Base-by-base conservation (phyloP, 2,797 vertebrate genomes). In the Odontamblyopus rebecca region DNA sequence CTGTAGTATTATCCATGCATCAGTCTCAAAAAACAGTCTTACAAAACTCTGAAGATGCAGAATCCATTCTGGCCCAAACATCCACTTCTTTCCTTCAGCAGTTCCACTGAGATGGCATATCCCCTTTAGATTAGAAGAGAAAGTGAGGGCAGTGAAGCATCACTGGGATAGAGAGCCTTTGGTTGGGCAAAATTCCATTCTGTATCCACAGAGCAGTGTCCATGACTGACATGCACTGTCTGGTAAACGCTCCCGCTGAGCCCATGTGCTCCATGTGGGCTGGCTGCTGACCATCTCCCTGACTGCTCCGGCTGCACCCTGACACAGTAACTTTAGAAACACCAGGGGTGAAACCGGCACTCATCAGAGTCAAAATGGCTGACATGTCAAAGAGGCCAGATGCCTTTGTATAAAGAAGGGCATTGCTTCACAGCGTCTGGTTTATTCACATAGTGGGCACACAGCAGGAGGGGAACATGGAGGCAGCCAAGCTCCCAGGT, bases 401-500 rank as follows among this genome's bases (percentile, higher is more conserved):
- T 89, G 91, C 91, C 89, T 85, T 69, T 78, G 77, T 82, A 89
- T 78, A 90, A 85, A 87, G 75, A 70, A 83, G 88, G 83, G 81
- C 85, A 89, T 85, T 74, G 79, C 79, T 86, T 75, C 85, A 78
- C 81, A 78, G 83, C 81, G 82, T 76, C 82, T 8, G 57, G 82
- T 87, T 84, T 72, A 71, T 82, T 82, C 80, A 59, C 84, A 89
- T 82, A 84, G 75, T 84, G 86, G 54, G 79, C 63, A 53, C 81
- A 71, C 82, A 56, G 87, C 83, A 61, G 88, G 89, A 86, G 88
- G 83, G 84, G 80, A 87, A 82, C 74, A 57, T 54, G 77, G 71
- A 90, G 89, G 83, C 85, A 92, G 90, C 90, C 91, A 92, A 91
- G 80, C 87, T 86, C 92, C 86, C 89, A 94, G 92, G 92, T 92